These are phyloP conservation scores for Hemibates koningsi DNA, from an alignment of 2,113 vertebrate genomes.

Conservation along the genomic window DNA sequence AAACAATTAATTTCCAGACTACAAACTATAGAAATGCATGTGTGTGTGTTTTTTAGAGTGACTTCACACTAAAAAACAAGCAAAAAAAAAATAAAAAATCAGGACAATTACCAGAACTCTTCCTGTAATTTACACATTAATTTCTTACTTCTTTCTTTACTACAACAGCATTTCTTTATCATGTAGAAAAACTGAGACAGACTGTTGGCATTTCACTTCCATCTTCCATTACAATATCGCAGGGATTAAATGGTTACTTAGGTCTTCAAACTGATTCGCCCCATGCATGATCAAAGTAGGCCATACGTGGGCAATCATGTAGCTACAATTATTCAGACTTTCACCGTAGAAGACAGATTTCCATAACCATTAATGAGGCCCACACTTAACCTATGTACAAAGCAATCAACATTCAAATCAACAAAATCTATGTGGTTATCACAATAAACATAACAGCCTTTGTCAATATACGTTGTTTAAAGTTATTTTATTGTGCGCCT, in stretches of 20 bases:
- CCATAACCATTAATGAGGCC: not conserved
- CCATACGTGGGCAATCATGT: not conserved
- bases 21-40: not conserved
- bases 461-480: rapidly evolving
- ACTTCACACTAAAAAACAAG: not conserved
- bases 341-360: rapidly evolving
- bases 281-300: not conserved
- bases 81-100: not conserved
- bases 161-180: not conserved
- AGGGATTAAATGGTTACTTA: not conserved
- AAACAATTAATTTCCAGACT: not conserved
- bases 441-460: not conserved
- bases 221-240: rapidly evolving
- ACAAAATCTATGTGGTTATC: not conserved
- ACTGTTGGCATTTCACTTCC: rapidly evolving
- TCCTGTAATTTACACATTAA: not conserved
- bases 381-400: not conserved
- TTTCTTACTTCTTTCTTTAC: not conserved
- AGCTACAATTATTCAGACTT: not conserved
- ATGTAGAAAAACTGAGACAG: not conserved
- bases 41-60: not conserved
- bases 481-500: not conserved
- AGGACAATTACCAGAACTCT: rapidly evolving
- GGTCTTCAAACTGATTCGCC: not conserved
- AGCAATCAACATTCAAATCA: not conserved